Percentiles rank a stretch among this genome's conserved stretches.
Conservation (phyloP, 2,888 invertebrate species). For the Megaustenia siamemsis region DNA sequence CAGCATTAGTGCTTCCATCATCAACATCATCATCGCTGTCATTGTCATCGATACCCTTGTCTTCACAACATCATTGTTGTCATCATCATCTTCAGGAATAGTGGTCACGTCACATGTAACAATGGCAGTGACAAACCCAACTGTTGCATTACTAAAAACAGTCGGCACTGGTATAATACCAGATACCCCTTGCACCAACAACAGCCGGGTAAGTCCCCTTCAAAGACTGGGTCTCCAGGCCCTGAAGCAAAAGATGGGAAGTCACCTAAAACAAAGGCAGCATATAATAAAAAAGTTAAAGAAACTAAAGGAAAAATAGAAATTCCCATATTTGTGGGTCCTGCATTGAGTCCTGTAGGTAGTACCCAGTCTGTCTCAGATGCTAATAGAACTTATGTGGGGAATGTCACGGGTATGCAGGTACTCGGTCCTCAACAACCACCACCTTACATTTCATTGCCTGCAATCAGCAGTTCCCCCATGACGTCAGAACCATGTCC, state of each 20-base stretch:
- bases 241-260: conserved; percentile 65
- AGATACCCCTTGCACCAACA: neutral
- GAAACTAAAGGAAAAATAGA: conserved; percentile 54
- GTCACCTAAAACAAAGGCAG: conserved; percentile 67
- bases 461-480: neutral
- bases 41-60: conserved; percentile 7
- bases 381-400: neutral
- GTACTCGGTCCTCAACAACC: neutral
- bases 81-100: neutral
- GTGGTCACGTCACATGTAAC: neutral
- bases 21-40: conserved; percentile 1
- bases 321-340: conserved; percentile 30
- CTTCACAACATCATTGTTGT: conserved; percentile 7
- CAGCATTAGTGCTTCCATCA: neutral
- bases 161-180: conserved; percentile 4
- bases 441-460: neutral
- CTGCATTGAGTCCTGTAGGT: conserved; percentile 19
- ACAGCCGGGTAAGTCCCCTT: conserved; percentile 26
- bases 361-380: neutral
- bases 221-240: conserved; percentile 40
- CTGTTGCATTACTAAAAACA: conserved; percentile 33
- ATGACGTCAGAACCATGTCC: conserved; percentile 61
- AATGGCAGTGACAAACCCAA: conserved; percentile 32
- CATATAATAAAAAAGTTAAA: conserved; percentile 65
- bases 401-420: neutral